phyloP scores from a whole-genome alignment of 2,797 vertebrate genomes.

The Malurus splendens region DNA sequence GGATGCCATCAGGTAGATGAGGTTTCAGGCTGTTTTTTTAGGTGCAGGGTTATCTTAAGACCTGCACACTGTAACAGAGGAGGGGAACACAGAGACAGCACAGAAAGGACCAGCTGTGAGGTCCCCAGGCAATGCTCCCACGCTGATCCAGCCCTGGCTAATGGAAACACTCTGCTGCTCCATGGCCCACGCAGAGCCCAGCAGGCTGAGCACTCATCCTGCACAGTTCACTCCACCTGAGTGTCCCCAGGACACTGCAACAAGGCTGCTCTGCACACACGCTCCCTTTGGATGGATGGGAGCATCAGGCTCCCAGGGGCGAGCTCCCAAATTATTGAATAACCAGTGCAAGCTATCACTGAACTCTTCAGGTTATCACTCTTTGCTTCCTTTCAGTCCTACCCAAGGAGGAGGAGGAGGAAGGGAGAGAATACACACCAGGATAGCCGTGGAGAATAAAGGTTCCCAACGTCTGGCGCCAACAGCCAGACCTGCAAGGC shows the following conservation, averaged over 20 bases:
- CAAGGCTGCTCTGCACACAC: background rate
- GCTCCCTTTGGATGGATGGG: background rate
- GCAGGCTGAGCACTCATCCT: background rate
- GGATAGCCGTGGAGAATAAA: background rate
- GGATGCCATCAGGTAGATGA: background rate
- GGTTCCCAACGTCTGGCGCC: background rate
- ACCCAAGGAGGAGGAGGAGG: background rate
- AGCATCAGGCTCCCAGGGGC: background rate
- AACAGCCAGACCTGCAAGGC: background rate
- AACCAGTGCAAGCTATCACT: background rate
- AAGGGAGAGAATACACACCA: background rate
- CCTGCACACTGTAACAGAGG: background rate
- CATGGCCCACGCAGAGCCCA: background rate
- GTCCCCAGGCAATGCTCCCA: background rate
- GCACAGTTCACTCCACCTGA: background rate
- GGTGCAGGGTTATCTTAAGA: background rate
- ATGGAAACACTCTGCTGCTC: background rate
- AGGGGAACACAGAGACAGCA: background rate
- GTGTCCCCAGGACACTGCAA: background rate
- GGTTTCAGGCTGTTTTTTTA: background rate
- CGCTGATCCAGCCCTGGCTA: background rate
- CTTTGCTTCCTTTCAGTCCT: background rate
- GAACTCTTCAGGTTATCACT: background rate
- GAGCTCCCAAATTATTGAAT: background rate
- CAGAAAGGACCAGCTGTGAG: background rate